Conservation (phyloP, 2,113 vertebrate species). For the Nibea albiflora region DNA sequence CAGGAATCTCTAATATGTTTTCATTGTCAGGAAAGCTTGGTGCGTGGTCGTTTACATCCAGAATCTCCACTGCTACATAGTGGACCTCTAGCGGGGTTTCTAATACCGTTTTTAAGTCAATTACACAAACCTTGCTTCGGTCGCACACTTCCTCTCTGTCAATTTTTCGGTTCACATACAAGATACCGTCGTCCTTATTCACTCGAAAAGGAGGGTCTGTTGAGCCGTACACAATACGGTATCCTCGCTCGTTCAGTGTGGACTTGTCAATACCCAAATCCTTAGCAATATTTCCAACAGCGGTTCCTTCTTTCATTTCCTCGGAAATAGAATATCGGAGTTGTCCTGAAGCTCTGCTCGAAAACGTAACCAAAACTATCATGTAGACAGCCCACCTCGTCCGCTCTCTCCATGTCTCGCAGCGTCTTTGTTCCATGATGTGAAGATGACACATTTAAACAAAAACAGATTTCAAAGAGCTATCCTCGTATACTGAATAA, state of each 20-base stretch:
- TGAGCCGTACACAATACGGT: slow-evolving; percentile 67
- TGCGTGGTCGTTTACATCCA: slow-evolving; percentile 79
- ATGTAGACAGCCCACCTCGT: slow-evolving; percentile 30
- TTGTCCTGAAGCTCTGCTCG: slow-evolving; percentile 66
- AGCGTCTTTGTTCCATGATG: slow-evolving; percentile 65
- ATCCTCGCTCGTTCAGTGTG: slow-evolving; percentile 57
- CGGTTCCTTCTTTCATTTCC: slow-evolving; percentile 66
- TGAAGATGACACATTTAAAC: neutral
- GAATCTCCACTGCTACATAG: slow-evolving; percentile 73
- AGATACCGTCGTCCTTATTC: slow-evolving; percentile 66
- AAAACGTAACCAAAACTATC: slow-evolving; percentile 34
- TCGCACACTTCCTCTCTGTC: slow-evolving; percentile 75
- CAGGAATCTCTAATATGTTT: slow-evolving; percentile 68
- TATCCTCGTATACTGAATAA: accelerated
- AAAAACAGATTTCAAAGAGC: neutral
- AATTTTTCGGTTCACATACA: slow-evolving; percentile 65
- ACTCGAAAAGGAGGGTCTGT: slow-evolving; percentile 66
- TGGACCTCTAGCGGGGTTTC: slow-evolving; percentile 81
- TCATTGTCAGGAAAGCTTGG: slow-evolving; percentile 72
- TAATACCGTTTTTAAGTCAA: slow-evolving; percentile 74
- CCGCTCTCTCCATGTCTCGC: slow-evolving; percentile 18
- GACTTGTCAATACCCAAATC: slow-evolving; percentile 70
- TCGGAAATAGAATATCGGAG: slow-evolving; percentile 74
- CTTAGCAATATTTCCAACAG: slow-evolving; percentile 76
- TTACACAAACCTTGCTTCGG: slow-evolving; percentile 64